Evolutionary conservation across 2,888 invertebrate genomes (phyloP), one percentile per base, ranked within the genome.

Genomic region (Clitarchus hookeri): DNA sequence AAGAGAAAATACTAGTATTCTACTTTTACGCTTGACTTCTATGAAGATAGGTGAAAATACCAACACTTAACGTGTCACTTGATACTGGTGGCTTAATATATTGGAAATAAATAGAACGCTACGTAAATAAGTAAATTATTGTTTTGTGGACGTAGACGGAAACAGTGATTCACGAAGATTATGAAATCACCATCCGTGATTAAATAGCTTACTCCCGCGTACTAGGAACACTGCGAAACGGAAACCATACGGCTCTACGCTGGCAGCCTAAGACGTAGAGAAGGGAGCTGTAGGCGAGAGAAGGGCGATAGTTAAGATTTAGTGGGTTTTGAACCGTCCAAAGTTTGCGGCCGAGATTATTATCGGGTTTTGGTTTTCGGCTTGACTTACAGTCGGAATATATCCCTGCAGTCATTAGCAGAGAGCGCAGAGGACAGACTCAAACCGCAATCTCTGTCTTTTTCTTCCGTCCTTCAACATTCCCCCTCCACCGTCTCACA

Each of bases 321-420:
- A 85, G 83, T 85, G 85, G 85, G 78, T 85, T 85, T 77, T 84
- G 85, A 83, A 85, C 83, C 84, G 83, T 77, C 77, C 48, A 8
- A 65, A 65, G 65, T 65, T 65, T 65, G 65, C 65, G n/a, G 65
- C 65, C 36, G 78, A 85, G 85, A 85, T 85, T 85, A 85, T 84
- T 85, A 85, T 85, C 85, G 85, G 54, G 83, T 85, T 85, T 77
- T 44, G 85, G 83, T 85, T 78, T 80, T 85, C 80, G 48, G 53
- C 85, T 85, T 85, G 65, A 65, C 65, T 65, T 65, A 65, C 65
- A 65, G 65, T n/a, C 65, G 65, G n/a, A n/a, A 65, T 65, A 65
- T 65, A 65, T 65, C 65, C 65, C 83, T 12, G 44, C 48, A 84
- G 48, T 44, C 23, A 84, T 16, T 27, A 84, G 53, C 48, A 44